Percentiles rank a stretch among this genome's conserved stretches.
Evolutionary conservation across 2,113 vertebrate genomes (phyloP).

Genomic region (Megaceryle torquata): DNA sequence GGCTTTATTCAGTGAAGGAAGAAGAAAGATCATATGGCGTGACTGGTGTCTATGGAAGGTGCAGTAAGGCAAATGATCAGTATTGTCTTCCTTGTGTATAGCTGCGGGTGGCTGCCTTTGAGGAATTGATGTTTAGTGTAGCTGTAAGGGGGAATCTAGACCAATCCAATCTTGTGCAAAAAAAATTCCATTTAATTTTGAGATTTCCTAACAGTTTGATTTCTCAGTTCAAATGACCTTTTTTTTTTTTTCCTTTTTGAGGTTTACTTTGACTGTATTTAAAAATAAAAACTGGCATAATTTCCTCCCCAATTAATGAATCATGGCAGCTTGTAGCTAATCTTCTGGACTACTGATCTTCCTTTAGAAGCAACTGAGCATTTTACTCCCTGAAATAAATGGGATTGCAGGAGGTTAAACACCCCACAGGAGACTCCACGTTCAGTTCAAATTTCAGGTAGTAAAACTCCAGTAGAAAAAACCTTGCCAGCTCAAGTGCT

Average conservation of each 20-base stretch:
- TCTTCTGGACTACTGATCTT: neutral
- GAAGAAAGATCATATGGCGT: neutral
- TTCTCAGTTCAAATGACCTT: neutral
- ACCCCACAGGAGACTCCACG: neutral
- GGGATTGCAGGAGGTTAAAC: neutral
- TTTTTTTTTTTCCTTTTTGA: neutral
- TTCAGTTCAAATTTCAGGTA: neutral
- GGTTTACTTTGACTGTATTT: neutral
- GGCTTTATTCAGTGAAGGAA: neutral
- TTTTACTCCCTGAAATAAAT: neutral
- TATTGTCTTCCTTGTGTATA: neutral
- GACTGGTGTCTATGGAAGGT: neutral
- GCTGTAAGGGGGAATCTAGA: neutral
- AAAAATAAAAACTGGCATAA: neutral
- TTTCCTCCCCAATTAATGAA: neutral
- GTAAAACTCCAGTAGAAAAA: neutral
- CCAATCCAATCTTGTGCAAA: neutral
- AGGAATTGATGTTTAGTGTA: rapidly evolving
- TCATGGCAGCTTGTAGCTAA: neutral
- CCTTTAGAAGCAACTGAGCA: neutral
- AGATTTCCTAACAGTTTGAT: neutral
- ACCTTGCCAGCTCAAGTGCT: neutral
- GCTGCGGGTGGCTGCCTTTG: neutral
- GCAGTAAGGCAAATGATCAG: neutral
- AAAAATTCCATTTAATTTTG: neutral